A percentile compares a stretch with the other conserved stretches of the same genome.
Conservation (phyloP, 2,888 invertebrate species). For the Galerucella pusilla region DNA sequence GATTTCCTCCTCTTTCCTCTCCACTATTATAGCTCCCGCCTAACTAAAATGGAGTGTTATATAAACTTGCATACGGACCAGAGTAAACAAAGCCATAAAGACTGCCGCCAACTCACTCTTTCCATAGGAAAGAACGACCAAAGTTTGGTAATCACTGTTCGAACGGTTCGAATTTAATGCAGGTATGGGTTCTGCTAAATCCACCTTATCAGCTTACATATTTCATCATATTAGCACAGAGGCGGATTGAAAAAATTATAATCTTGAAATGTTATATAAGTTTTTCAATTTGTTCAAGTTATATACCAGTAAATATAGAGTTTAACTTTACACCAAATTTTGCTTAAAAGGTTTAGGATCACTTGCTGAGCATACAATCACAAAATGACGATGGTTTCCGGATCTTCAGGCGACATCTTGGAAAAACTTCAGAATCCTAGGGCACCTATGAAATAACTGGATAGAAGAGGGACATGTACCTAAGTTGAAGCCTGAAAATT, state of each 20-base stretch:
- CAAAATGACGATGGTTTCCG: too few relatives aligned
- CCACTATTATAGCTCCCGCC: constrained; percentile 15
- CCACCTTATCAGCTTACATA: constrained; percentile 52
- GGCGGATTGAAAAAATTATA: constrained; percentile 2
- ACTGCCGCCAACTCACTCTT: constrained; percentile 57
- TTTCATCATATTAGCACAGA: constrained; percentile 46
- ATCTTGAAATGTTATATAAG: not conserved
- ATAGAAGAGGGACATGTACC: too few relatives aligned
- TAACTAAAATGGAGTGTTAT: constrained; percentile 57
- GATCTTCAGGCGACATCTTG: too few relatives aligned
- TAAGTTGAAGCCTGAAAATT: too few relatives aligned
- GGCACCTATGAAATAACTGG: too few relatives aligned
- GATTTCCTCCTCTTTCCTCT: constrained; percentile 26
- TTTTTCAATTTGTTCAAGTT: too few relatives aligned
- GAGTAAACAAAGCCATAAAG: constrained; percentile 65
- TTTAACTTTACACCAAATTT: too few relatives aligned
- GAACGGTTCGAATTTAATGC: constrained; percentile 56
- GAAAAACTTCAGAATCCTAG: too few relatives aligned
- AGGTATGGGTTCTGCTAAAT: constrained; percentile 55
- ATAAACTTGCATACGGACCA: constrained; percentile 59
- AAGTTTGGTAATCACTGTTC: constrained; percentile 63
- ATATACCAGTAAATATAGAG: too few relatives aligned
- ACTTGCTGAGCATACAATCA: too few relatives aligned
- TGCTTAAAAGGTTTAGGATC: too few relatives aligned
- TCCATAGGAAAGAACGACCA: constrained; percentile 60